These are phyloP conservation scores for Hyles euphorbiae DNA, from an alignment of 1,140 invertebrate species.

Conservation along the genomic window DNA sequence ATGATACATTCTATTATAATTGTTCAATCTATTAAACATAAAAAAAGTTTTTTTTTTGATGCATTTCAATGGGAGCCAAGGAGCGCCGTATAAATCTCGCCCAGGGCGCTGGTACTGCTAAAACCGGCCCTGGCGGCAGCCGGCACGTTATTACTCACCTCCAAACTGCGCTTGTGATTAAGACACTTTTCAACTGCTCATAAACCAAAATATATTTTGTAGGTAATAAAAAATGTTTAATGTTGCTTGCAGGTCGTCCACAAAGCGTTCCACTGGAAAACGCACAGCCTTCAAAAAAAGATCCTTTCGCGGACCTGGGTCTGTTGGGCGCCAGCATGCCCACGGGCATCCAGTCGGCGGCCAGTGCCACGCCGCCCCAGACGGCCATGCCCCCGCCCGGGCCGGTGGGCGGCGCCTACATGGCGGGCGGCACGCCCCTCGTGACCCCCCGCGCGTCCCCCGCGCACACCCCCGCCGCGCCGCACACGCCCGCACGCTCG, in stretches of 20 bases:
- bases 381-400: conserved; percentile 1
- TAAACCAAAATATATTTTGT: too few relatives aligned
- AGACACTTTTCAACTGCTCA: too few relatives aligned
- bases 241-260: conserved; percentile 26
- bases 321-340: conserved; percentile 45
- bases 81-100: too few relatives aligned
- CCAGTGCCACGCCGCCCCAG: neutral
- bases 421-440: conserved; percentile 8
- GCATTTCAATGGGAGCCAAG: too few relatives aligned
- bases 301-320: conserved; percentile 77
- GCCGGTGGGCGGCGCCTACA: neutral
- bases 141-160: too few relatives aligned
- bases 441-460: conserved; percentile 57
- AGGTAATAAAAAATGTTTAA: neutral
- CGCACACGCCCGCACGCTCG: conserved; percentile 56
- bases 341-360: conserved; percentile 4
- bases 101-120: too few relatives aligned
- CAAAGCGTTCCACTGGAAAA: conserved; percentile 33
- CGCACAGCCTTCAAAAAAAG: conserved; percentile 28
- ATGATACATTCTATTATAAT: too few relatives aligned
- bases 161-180: too few relatives aligned
- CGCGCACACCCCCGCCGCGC: conserved; percentile 46
- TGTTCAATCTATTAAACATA: too few relatives aligned
- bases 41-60: too few relatives aligned
- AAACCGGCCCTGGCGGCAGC: too few relatives aligned